phyloP scores from a whole-genome alignment of 2,888 invertebrate species.

The Helleia helle region DNA sequence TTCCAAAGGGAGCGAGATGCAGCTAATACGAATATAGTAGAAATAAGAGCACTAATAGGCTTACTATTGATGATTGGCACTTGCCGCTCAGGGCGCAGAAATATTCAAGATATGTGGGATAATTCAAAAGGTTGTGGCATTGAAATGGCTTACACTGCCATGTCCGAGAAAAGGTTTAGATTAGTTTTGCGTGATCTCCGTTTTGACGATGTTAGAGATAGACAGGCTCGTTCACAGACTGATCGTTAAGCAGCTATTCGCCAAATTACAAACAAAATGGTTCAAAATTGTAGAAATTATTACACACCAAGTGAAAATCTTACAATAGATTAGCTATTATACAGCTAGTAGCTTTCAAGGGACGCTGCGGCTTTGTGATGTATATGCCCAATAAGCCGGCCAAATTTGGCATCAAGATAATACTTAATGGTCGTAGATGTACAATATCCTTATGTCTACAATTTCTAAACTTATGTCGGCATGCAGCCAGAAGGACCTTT shows the following conservation, averaged over 20 bases:
- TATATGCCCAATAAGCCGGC: no score
- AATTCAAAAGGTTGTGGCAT: constrained; percentile 3
- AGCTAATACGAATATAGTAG: background rate
- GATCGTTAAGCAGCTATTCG: background rate
- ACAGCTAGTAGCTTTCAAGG: constrained; percentile 2
- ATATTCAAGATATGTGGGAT: background rate
- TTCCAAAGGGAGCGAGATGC: background rate
- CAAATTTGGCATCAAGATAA: background rate
- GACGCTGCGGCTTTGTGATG: constrained; percentile 1
- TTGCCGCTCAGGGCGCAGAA: background rate
- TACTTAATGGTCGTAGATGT: background rate
- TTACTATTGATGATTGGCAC: background rate
- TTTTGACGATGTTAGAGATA: constrained; percentile 3
- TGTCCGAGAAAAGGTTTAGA: background rate
- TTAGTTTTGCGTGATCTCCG: constrained; percentile 1
- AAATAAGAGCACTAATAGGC: no score
- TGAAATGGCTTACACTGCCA: background rate
- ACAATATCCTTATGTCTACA: background rate
- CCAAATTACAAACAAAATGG: background rate
- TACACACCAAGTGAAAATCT: background rate
- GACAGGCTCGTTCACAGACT: background rate
- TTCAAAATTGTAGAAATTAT: background rate
- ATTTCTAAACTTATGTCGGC: background rate
- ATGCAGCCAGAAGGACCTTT: background rate
- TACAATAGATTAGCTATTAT: constrained; percentile 2